Percentiles rank a stretch among this genome's conserved stretches.
Evolutionary conservation across 2,113 vertebrate species (phyloP).

Genomic region (Labrus mixtus): DNA sequence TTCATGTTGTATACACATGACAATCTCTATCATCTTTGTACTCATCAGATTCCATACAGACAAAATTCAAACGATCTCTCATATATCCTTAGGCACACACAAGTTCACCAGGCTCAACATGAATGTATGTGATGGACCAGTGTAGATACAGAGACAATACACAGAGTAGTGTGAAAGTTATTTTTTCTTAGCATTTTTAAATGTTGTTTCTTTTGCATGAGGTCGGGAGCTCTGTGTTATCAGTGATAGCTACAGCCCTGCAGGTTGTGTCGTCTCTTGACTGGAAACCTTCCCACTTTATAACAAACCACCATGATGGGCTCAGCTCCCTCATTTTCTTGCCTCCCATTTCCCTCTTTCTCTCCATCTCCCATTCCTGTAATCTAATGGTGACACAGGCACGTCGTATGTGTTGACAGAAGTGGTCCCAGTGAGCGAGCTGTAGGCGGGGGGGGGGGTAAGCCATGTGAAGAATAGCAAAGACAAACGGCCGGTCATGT

Average conservation of each 20-base stretch:
- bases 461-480: constrained; percentile 48
- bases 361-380: background rate
- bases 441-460: constrained; percentile 3
- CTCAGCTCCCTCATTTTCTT: constrained; percentile 19
- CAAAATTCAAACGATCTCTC: too few relatives aligned
- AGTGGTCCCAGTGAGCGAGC: constrained; percentile 13
- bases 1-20: too few relatives aligned
- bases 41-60: too few relatives aligned
- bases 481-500: constrained; percentile 47
- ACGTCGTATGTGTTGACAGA: constrained; percentile 25
- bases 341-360: constrained; percentile 1
- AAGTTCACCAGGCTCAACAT: too few relatives aligned
- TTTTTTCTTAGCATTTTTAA: background rate
- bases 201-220: background rate
- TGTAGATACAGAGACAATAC: too few relatives aligned
- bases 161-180: too few relatives aligned
- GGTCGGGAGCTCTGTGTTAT: background rate
- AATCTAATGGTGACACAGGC: background rate
- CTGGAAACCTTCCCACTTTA: constrained; percentile 31
- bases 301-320: constrained; percentile 39
- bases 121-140: too few relatives aligned
- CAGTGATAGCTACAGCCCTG: background rate
- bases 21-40: too few relatives aligned
- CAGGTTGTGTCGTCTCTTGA: background rate
- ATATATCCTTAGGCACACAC: too few relatives aligned